Evolutionary conservation across 2,113 vertebrate species (phyloP).

Genomic region (Mirza zaza): DNA sequence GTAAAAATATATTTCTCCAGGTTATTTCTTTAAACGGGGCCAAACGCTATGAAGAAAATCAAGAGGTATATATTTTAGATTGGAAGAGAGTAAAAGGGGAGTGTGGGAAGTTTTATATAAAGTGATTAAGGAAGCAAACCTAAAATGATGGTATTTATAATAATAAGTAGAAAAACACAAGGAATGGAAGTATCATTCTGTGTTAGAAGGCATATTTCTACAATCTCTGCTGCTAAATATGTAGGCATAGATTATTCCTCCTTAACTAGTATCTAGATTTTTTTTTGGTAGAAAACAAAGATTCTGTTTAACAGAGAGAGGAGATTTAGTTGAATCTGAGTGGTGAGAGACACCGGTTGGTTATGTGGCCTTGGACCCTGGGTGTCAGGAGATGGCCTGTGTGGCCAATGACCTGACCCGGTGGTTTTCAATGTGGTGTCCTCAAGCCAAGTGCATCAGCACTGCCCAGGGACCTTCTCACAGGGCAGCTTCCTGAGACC

Average conservation of each 20-base stretch:
- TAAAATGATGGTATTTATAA: background rate
- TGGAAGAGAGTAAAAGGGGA: background rate
- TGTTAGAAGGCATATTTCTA: background rate
- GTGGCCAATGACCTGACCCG: rapidly evolving
- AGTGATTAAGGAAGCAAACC: background rate
- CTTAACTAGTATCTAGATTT: background rate
- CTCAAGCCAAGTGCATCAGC: background rate
- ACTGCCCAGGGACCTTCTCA: background rate
- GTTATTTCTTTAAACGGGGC: background rate
- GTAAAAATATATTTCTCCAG: background rate
- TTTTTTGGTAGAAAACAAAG: background rate
- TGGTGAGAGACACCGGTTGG: rapidly evolving
- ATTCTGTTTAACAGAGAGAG: background rate
- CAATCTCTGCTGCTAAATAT: background rate
- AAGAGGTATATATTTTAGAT: background rate
- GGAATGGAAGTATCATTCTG: too few species aligned
- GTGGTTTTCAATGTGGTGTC: background rate
- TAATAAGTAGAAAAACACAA: background rate
- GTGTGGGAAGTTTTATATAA: background rate
- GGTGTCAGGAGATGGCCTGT: rapidly evolving
- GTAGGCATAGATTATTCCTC: background rate
- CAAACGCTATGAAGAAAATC: background rate
- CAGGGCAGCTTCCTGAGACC: background rate
- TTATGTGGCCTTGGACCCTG: rapidly evolving
- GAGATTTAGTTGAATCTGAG: background rate